Base-by-base conservation (phyloP, 2,797 vertebrate genomes). In the Oceanodroma leucorhoa region DNA sequence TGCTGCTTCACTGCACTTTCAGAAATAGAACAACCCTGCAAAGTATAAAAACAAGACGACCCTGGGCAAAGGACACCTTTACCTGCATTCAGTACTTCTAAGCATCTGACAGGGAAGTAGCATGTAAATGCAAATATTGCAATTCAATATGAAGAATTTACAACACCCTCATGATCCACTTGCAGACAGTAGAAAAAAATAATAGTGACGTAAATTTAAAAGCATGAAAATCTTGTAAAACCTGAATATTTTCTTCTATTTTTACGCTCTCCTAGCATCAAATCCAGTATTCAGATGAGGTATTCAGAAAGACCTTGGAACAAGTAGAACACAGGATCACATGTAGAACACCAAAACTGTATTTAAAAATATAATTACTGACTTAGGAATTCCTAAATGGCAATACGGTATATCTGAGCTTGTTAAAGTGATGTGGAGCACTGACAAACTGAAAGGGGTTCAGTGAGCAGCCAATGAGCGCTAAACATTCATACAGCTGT, bases 361-460 rank as follows among this genome's bases (percentile, higher is more conserved):
- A 43, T 69, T 84, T 73, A 80, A 67, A 89, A 89, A 84, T 29
- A 55, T 13, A 70, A 64, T 41, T 40, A 70, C 9, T 26, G 20
- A 30, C 36, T 76, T 46, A 62, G 34, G 66, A 83, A 70, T 50
- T 73, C 40, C 21, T 53, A 58, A 92, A 55, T n/a, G 45, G 43
- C 23, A 34, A 9, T 71, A 60, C 5, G 10, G 16, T 60, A 6
- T 62, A 71, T 43, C 32, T 67, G 51, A 91, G 41, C n/a, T 53
- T 62, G 16, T 53, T 85, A 27, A 72, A 94, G 21, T 14, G 36
- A 62, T 48, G 30, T 67, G 69, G 41, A 83, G 41, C 40, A 36
- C 89, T 60, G 84, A 32, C 36, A 79, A 54, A 54, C 62, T 32
- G 23, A 51, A 87, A 64, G 36, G n/a, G 51, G 60, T 79, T 95